These are phyloP conservation scores for Schizaphis graminum DNA, from an alignment of 2,888 invertebrate species.

Conservation along the genomic window DNA sequence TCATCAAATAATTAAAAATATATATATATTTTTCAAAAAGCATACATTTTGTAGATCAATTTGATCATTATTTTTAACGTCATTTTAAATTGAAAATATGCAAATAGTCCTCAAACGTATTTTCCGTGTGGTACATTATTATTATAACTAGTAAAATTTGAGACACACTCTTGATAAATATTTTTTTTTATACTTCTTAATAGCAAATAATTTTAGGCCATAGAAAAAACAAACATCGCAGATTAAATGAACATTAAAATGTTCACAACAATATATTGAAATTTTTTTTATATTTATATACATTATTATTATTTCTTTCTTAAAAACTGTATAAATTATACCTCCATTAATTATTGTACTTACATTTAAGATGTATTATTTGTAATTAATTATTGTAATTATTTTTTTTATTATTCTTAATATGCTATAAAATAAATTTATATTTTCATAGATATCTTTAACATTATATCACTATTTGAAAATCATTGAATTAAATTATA, in stretches of 20 bases:
- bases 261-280: neutral
- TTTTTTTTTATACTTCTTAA: neutral
- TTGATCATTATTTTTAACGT: neutral
- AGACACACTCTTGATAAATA: neutral
- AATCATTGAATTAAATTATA: no score
- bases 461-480: no score
- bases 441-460: no score
- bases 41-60: neutral
- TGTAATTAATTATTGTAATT: no score
- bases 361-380: no score
- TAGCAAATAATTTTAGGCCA: neutral
- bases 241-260: neutral
- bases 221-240: neutral
- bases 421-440: no score
- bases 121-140: neutral
- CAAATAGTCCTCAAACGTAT: neutral
- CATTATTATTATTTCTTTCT: neutral
- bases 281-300: no score
- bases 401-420: no score
- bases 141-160: neutral
- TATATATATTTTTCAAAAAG: neutral
- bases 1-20: neutral
- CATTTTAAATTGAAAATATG: neutral
- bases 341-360: no score
- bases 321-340: no score